Evolutionary conservation across 2,888 invertebrate genomes (phyloP), one percentile per base, ranked within the genome.

Genomic region (Trichopria drosophilae): DNA sequence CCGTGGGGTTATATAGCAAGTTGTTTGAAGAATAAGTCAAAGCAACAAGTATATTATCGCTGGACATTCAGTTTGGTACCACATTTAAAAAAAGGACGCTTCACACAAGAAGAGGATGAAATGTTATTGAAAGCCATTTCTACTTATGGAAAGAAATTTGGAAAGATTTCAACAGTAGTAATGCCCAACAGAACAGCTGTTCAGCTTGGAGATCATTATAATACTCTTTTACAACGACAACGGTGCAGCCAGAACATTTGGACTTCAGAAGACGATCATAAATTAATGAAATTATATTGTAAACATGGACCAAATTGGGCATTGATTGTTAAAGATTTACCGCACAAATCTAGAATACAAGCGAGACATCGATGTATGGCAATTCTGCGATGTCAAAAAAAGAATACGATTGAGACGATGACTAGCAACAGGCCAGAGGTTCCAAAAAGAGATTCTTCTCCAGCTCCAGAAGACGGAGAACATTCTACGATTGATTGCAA

Each of bases 1-100:
- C 86, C 88, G 1, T 93, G 92, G 91, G 79, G 82, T 3, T 82
- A 82, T 66, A 83, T 90, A 6, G 78, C 82, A 1, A 78, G 79
- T 18, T 79, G 81, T 40, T 83, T 89, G 73, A 80, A 81, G 7
- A 80, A 81, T 51, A 79, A 85, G 56, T 82, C 82, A 0, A 84
- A 84, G 66, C 76, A 79, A 3, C 88, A 88, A 68, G 73, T 87
- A 9, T 86, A 87, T 61, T 66, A 60, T 44, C 73, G 79, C 7
- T 82, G 80, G 72, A 75, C 48, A 2, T 78, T 78, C 55, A 75
- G 73, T 50, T 59, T 78, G 6, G 77, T 79, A 35, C 74, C 78
- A 3, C 62, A 71, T n/a, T 65, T 78, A 18, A 80, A 78, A 44
- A 84, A 82, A 64, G 84, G 85, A 0, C 76, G 81, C 55, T 90